These are phyloP conservation scores for Lasioglossum malachurum DNA, from an alignment of 2,888 invertebrate genomes.

Conservation along the genomic window DNA sequence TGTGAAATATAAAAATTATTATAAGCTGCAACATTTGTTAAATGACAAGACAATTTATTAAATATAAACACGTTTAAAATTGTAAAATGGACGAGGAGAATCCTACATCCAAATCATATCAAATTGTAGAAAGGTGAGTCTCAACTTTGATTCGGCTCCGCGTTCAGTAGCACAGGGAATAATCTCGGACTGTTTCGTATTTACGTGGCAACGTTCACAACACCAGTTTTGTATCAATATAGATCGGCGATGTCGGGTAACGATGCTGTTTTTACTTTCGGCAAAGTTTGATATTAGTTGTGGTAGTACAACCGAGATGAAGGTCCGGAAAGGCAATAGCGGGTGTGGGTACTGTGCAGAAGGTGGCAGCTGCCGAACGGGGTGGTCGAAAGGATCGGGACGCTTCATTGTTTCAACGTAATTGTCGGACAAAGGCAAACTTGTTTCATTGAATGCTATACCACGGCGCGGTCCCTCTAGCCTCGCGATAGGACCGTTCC, in stretches of 20 bases:
- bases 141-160: neutral
- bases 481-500: constrained; percentile 21
- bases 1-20: too few relatives aligned
- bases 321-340: constrained; percentile 46
- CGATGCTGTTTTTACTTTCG: constrained; percentile 73
- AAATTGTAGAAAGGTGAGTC: neutral
- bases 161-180: neutral
- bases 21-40: too few relatives aligned
- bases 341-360: constrained; percentile 33
- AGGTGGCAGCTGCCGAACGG: constrained; percentile 68
- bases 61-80: too few relatives aligned
- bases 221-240: constrained; percentile 31
- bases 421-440: constrained; percentile 83
- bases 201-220: neutral
- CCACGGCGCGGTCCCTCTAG: constrained; percentile 22
- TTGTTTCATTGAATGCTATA: constrained; percentile 80
- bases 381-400: constrained; percentile 44
- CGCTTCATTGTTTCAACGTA: constrained; percentile 81
- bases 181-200: neutral
- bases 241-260: constrained; percentile 37
- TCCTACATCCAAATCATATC: neutral
- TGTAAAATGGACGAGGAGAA: too few relatives aligned
- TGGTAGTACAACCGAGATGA: constrained; percentile 53
- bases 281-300: constrained; percentile 82
- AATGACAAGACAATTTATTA: too few relatives aligned